Evolutionary conservation across 35 echinoderm and acorn worm genomes (phyloP), one percentile per base, ranked within the genome.

Genomic region (Apostichopus californicus): DNA sequence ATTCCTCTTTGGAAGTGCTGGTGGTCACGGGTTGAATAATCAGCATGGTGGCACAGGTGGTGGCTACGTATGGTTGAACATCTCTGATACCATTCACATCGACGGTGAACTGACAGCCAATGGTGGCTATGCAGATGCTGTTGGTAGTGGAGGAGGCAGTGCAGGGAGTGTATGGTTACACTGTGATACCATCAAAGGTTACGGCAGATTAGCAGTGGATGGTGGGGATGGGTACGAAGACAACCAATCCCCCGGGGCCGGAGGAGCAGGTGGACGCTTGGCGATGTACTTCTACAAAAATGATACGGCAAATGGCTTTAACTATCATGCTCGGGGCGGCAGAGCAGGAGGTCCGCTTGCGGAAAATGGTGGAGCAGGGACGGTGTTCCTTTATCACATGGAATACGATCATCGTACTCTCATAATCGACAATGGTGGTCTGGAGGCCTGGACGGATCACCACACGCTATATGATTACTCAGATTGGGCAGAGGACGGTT

Each of bases 81-180:
- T 98, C 8, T 95, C 89, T 21, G 94, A 93, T 73, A 95, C 94
- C 5, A 92, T 98, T 17, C 81, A 93, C 15, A 85, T 98, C 65
- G 96, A 98, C 92, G 96, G 96, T 68, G 92, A 98, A 86, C 82
- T 98, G 17, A 94, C 96, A 71, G 96, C 96, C n/a, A 93, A 94
- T 92, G 95, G 95, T 77, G 94, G 87, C 77, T 91, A 83, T 90
- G 93, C 93, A 61, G 95, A 92, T 86, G 92, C 53, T 9, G 15
- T 57, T 78, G 96, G 96, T 80, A 83, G 91, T 55, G 96, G 96
- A 70, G 96, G 96, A 77, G 96, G 96, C 6, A 98, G 96, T 59
- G 94, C 91, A 61, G 96, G 96, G 24, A 95, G 96, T 79, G 81
- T 98, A 20, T 98, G 96, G 96, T 78, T 98, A 15, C 95, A 93